A percentile compares a stretch with the other conserved stretches of the same genome.
These are phyloP conservation scores for Boulengeromyrus knoepffleri DNA, from an alignment of 2,113 vertebrate species.

Conservation along the genomic window DNA sequence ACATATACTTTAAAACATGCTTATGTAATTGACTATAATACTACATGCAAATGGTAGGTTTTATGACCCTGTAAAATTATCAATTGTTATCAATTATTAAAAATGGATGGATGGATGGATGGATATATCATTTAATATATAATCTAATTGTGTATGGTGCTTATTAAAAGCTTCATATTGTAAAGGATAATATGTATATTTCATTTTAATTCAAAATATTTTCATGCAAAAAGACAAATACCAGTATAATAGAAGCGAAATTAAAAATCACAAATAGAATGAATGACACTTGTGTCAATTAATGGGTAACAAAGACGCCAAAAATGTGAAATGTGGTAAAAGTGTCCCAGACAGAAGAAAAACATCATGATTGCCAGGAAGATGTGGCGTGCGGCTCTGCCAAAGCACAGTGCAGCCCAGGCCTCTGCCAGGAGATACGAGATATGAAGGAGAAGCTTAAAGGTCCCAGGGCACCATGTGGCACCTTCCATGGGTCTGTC, in stretches of 20 bases:
- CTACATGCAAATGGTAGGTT: neutral
- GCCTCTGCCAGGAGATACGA: neutral
- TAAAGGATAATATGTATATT: neutral
- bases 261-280: neutral
- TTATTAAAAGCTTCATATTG: neutral
- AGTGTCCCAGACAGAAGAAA: neutral
- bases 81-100: neutral
- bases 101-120: neutral
- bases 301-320: neutral
- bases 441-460: neutral
- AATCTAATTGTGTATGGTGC: neutral
- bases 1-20: neutral
- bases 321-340: neutral
- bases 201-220: neutral
- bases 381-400: neutral
- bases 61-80: neutral
- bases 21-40: neutral
- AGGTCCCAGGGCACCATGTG: neutral
- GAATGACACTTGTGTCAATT: neutral
- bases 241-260: neutral
- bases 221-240: neutral
- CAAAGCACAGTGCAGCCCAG: neutral
- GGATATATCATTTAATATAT: neutral
- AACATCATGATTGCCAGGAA: neutral
- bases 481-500: neutral